Percentiles rank a stretch among this genome's conserved stretches.
phyloP scores from a whole-genome alignment of 2,113 vertebrate species.

The Dolichotis patagonum region DNA sequence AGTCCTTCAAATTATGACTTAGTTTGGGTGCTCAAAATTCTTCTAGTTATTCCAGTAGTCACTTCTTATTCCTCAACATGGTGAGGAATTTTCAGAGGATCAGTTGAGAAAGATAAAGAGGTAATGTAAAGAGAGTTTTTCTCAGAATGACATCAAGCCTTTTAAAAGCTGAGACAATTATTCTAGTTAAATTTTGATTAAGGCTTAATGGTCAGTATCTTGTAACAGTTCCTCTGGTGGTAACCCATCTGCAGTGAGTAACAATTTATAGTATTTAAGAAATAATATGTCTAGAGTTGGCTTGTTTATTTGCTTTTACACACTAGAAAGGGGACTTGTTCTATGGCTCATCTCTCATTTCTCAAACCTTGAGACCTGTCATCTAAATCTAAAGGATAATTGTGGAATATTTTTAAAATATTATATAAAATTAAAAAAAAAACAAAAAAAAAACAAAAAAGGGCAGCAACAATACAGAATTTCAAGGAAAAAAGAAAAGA shows the following conservation, averaged over 20 bases:
- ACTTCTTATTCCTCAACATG: constrained; percentile 23
- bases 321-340: background rate
- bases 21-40: constrained; percentile 25
- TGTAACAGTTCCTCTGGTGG: background rate
- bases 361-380: background rate
- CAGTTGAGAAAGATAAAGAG: background rate
- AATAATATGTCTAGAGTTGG: background rate
- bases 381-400: background rate
- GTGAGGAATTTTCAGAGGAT: background rate
- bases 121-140: background rate
- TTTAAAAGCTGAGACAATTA: background rate
- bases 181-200: background rate
- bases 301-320: constrained; percentile 11
- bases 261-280: background rate
- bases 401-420: no score
- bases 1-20: constrained; percentile 45
- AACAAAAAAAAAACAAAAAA: no score
- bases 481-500: no score
- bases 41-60: background rate
- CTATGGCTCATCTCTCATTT: background rate
- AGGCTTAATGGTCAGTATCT: background rate
- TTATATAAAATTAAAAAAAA: no score
- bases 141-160: background rate
- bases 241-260: background rate
- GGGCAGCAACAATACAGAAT: no score